Evolutionary conservation across 2,888 invertebrate species (phyloP).

Genomic region (Campoletis raptor): DNA sequence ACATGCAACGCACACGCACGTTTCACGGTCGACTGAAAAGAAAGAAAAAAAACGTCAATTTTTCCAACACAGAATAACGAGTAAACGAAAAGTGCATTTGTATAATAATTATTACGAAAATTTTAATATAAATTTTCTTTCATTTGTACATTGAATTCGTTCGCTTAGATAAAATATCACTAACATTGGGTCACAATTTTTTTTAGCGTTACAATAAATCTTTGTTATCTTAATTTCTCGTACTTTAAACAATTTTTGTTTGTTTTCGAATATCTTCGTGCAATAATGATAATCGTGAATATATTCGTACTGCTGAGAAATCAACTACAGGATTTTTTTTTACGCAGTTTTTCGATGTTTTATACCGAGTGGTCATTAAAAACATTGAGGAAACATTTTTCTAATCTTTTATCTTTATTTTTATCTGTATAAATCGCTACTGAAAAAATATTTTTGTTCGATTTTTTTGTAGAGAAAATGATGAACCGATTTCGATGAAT

Average conservation of each 20-base stretch:
- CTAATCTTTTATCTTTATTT: too few relatives aligned
- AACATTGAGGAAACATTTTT: too few relatives aligned
- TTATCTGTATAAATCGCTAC: too few relatives aligned
- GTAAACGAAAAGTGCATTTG: neutral
- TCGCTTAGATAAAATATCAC: too few relatives aligned
- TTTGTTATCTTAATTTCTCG: neutral
- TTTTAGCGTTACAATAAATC: neutral
- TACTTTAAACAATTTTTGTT: too few relatives aligned
- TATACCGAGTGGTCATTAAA: too few relatives aligned
- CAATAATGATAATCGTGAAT: neutral
- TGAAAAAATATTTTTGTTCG: too few relatives aligned
- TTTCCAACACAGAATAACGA: neutral
- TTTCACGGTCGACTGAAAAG: neutral
- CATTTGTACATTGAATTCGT: too few relatives aligned
- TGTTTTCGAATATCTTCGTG: neutral
- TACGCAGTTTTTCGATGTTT: too few relatives aligned
- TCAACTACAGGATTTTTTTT: neutral
- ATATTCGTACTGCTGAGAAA: neutral
- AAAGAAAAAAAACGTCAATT: neutral
- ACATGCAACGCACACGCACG: neutral
- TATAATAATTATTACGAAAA: neutral
- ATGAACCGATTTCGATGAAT: too few relatives aligned
- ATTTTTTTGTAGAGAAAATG: too few relatives aligned
- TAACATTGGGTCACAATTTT: too few relatives aligned
- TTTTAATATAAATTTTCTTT: neutral